Conservation (phyloP, 2,888 invertebrate species). For the Machimus atricapillus region DNA sequence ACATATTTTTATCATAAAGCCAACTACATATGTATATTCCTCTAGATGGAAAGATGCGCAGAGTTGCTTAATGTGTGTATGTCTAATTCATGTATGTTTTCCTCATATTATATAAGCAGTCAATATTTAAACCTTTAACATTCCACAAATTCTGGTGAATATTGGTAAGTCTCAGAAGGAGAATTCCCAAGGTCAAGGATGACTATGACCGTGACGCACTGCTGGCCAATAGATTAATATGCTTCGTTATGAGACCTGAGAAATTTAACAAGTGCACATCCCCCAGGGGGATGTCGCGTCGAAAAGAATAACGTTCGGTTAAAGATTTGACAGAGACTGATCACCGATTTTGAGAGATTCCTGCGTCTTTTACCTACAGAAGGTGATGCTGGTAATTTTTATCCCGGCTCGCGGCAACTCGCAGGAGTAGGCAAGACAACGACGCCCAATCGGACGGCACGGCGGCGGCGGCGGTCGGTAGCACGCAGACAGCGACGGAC, state of each 20-base stretch:
- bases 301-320: neutral
- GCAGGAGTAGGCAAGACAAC: neutral
- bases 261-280: conserved; percentile 4
- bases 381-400: conserved; percentile 25
- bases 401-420: neutral
- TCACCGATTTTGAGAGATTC: conserved; percentile 23
- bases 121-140: neutral
- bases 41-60: too few relatives aligned
- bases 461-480: neutral
- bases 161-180: neutral
- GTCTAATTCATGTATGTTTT: too few relatives aligned
- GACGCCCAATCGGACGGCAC: neutral
- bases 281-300: conserved; percentile 15
- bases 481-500: conserved; percentile 7
- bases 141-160: neutral
- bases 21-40: too few relatives aligned
- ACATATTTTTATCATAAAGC: too few relatives aligned
- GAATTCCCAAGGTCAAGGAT: neutral
- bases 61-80: too few relatives aligned
- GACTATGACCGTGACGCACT: neutral
- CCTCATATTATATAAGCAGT: too few relatives aligned
- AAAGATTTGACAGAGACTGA: conserved; percentile 37
- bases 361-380: conserved; percentile 11
- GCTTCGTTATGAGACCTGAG: neutral
- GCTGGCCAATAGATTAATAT: neutral